Evolutionary conservation across 2,113 vertebrate genomes (phyloP).

Genomic region (Macrotis lagotis): DNA sequence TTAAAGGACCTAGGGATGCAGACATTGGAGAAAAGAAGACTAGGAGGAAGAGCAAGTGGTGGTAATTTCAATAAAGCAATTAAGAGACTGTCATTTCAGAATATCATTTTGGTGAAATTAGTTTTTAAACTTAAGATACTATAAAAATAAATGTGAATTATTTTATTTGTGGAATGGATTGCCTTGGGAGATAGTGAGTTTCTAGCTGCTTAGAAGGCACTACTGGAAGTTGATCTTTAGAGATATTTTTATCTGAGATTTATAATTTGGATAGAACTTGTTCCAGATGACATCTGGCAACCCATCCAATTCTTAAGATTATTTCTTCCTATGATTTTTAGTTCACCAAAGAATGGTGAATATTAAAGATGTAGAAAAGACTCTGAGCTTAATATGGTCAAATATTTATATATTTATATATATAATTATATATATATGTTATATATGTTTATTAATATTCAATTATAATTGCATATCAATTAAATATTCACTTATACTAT

Average conservation of each 20-base stretch:
- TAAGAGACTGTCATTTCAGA: not conserved
- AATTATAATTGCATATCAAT: too few species aligned
- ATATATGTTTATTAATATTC: too few species aligned
- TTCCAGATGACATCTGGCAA: not conserved
- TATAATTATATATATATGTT: too few species aligned
- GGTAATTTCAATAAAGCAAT: not conserved
- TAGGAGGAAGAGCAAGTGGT: not conserved
- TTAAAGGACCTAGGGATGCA: not conserved
- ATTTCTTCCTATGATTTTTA: too few species aligned
- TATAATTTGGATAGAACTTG: not conserved
- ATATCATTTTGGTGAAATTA: not conserved
- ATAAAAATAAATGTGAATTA: not conserved
- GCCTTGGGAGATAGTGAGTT: not conserved
- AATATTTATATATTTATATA: too few species aligned
- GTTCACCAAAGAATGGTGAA: too few species aligned
- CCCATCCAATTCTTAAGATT: too few species aligned
- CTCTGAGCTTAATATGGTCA: too few species aligned
- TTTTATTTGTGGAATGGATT: not conserved
- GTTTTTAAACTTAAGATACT: not conserved
- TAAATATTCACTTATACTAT: too few species aligned
- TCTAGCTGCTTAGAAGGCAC: not conserved
- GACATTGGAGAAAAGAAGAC: not conserved
- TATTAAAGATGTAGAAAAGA: too few species aligned
- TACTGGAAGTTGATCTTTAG: not conserved
- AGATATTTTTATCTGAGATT: not conserved